Evolutionary conservation across 2,113 vertebrate genomes (phyloP).

Genomic region (Laticauda colubrina): DNA sequence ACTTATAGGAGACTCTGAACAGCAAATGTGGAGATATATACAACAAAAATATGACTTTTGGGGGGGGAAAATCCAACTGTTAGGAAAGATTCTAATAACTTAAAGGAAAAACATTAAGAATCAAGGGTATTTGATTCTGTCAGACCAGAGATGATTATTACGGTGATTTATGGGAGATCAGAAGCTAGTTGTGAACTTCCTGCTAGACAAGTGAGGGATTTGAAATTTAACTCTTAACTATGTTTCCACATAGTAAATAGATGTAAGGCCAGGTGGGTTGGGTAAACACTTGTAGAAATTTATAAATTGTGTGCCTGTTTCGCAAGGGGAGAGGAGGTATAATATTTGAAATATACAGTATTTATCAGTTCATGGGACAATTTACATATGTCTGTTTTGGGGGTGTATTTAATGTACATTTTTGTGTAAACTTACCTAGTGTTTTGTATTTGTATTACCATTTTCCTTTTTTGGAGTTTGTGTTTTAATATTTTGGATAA

Average conservation of each 20-base stretch:
- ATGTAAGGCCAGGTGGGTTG: not conserved
- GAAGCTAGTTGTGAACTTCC: not conserved
- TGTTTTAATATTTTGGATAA: not conserved
- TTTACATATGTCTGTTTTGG: not conserved
- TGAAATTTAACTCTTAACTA: not conserved
- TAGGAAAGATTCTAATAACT: not conserved
- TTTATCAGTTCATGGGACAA: not conserved
- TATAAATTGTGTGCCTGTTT: not conserved
- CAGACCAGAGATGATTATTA: not conserved
- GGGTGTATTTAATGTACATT: not conserved
- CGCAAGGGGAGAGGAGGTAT: not conserved
- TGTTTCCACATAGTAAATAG: not conserved
- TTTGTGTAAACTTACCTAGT: not conserved
- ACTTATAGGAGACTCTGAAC: not conserved
- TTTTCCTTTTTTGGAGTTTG: not conserved
- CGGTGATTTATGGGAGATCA: not conserved
- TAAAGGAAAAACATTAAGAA: not conserved
- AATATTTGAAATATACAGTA: not conserved
- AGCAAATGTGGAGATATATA: not conserved
- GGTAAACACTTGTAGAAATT: not conserved
- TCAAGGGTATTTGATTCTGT: not conserved
- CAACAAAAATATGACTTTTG: not conserved
- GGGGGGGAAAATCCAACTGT: not conserved
- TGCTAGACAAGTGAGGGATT: not conserved
- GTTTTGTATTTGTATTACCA: not conserved